phyloP scores from a whole-genome alignment of 2,797 vertebrate species.

The Dendrocincla tyrannina region DNA sequence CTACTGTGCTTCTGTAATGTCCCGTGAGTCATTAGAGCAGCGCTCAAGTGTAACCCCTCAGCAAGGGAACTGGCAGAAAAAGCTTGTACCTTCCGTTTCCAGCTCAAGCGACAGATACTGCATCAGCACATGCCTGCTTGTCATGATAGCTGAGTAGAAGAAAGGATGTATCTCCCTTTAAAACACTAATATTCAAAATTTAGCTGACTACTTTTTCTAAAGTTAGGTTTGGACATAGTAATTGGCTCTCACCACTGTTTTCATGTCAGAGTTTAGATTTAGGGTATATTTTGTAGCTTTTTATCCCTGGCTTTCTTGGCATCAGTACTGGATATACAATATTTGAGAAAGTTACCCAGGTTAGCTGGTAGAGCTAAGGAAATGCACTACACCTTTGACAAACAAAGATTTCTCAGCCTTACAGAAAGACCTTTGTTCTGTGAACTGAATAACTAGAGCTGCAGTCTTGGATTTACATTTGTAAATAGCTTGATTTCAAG shows the following conservation, averaged over 20 bases:
- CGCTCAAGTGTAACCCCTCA: neutral
- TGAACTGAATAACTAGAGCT: neutral
- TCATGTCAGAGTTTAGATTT: neutral
- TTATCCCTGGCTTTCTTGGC: neutral
- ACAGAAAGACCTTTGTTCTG: conserved; percentile 24
- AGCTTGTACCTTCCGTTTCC: neutral
- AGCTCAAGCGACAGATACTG: neutral
- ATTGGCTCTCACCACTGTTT: neutral
- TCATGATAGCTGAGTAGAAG: neutral
- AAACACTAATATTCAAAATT: neutral
- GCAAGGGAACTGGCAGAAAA: neutral
- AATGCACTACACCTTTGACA: conserved; percentile 37
- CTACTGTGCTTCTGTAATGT: neutral
- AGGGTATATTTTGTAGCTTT: neutral
- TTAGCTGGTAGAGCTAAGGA: neutral
- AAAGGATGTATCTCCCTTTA: neutral
- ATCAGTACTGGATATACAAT: neutral
- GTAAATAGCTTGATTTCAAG: neutral
- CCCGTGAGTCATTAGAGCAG: neutral
- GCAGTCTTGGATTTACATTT: neutral
- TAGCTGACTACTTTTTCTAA: neutral
- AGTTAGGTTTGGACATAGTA: neutral
- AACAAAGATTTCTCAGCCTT: conserved; percentile 7
- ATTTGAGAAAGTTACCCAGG: neutral
- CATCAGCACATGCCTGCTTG: neutral